phyloP scores from a whole-genome alignment of 2,888 invertebrate species.

The Strigamia maritima region DNA sequence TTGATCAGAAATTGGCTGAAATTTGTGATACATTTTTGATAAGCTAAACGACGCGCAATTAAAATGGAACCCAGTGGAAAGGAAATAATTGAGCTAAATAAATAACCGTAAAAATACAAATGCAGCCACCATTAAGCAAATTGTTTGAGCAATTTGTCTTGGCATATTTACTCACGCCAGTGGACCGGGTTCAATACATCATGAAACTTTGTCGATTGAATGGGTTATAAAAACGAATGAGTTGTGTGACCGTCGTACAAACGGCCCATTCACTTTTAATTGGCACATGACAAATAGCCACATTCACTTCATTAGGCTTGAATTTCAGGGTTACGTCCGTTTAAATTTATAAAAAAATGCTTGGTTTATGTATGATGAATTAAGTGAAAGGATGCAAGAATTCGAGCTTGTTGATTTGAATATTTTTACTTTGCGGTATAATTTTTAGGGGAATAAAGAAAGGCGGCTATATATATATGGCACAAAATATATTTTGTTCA shows the following conservation, averaged over 20 bases:
- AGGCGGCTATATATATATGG: no score
- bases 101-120: conserved; percentile 21
- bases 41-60: conserved; percentile 4
- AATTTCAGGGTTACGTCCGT: conserved; percentile 21
- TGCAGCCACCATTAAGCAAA: conserved; percentile 22
- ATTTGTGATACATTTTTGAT: not conserved
- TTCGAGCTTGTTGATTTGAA: no score
- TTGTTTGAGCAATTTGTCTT: conserved; percentile 29
- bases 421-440: no score
- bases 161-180: conserved; percentile 21
- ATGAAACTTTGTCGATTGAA: conserved; percentile 2
- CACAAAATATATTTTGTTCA: no score
- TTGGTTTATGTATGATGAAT: not conserved
- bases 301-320: conserved; percentile 19
- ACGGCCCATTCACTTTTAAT: conserved; percentile 29
- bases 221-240: conserved; percentile 27
- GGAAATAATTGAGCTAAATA: conserved; percentile 18
- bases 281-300: conserved; percentile 22
- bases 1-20: not conserved
- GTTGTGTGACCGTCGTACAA: conserved; percentile 24
- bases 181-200: conserved; percentile 12
- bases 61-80: not conserved
- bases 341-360: not conserved
- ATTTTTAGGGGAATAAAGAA: no score
- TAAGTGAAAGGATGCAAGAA: no score